Base-by-base conservation (phyloP, 1,140 invertebrate genomes). In the Scylla paramamosain region DNA sequence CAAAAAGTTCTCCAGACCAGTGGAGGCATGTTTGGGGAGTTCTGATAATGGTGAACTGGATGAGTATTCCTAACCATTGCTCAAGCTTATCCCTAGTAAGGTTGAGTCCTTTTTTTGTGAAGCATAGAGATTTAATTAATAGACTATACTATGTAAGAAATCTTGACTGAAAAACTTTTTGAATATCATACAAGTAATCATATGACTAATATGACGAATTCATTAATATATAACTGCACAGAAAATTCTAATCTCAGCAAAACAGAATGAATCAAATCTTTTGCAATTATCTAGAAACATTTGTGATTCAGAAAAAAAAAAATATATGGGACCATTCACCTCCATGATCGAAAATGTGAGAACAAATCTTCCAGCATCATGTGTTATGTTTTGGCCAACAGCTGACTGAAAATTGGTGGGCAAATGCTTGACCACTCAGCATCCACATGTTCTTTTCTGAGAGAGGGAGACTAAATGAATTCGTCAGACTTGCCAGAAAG, bases 11-110 rank as follows among this genome's bases (percentile, higher is more conserved):
- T 31, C 86, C 86, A 87, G 86, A 87, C 89, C 89, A 91, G 46
- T 46, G 32, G 4, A 91, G n/a, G 46, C 89, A 2, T 91, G 89
- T 91, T 48, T 91, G 89, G 46, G 89, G 89, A 91, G 89, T 91
- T 91, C 89, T 91, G 45, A 91, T 91, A 48, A 91, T 46, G 89
- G 89, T 52, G 89, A 91, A 91, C 14, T 91, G 89, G 48, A 91
- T 91, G 86, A 91, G 89, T 91, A 91, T 20, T 91, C 89, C 89
- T 25, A 48, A 28, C 89, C 89, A 91, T 48, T 67, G 59, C 59
- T 8, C 59, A 10, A 67, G 89, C n/a, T 91, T 45, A 10, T 91
- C 89, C 89, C 45, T 48, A 46, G 0, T 91, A 91, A 91, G 89
- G 89, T 52, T 52, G 48, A 91, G 25, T 48, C 2, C 48, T 91